Evolutionary conservation across 2,888 invertebrate genomes (phyloP).

Genomic region (Spodoptera littoralis): DNA sequence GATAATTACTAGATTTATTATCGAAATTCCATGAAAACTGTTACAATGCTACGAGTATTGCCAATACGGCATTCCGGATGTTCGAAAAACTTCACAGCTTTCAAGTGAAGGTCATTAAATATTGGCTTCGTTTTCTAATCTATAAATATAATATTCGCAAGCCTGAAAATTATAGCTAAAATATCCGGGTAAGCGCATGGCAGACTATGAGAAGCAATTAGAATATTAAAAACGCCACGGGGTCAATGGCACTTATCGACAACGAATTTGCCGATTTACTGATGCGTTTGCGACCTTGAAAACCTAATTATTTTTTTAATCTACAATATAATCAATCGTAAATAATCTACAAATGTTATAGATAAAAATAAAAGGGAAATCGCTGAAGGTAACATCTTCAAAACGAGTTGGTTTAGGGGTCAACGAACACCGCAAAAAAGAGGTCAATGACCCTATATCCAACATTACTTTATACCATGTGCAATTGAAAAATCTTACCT

Average conservation of each 20-base stretch:
- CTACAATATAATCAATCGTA: slow-evolving; percentile 7
- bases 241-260: slow-evolving; percentile 47
- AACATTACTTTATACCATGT: slow-evolving; percentile 73
- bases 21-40: slow-evolving; percentile 14
- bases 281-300: slow-evolving; percentile 43
- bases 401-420: slow-evolving; percentile 82
- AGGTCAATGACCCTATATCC: slow-evolving; percentile 77
- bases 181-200: slow-evolving; percentile 2
- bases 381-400: slow-evolving; percentile 65
- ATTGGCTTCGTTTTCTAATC: slow-evolving; percentile 17
- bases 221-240: slow-evolving; percentile 20
- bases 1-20: not conserved
- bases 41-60: not conserved
- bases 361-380: slow-evolving; percentile 59
- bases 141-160: slow-evolving; percentile 20
- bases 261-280: slow-evolving; percentile 23
- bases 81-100: slow-evolving; percentile 13
- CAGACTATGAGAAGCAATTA: slow-evolving; percentile 19
- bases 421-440: slow-evolving; percentile 82
- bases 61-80: slow-evolving; percentile 2
- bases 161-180: slow-evolving; percentile 28
- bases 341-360: slow-evolving; percentile 37
- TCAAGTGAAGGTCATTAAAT: slow-evolving; percentile 34
- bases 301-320: slow-evolving; percentile 24
- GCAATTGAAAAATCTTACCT: slow-evolving; percentile 64